phyloP scores from a whole-genome alignment of 2,113 vertebrate genomes.

The Rhinopithecus roxellana region DNA sequence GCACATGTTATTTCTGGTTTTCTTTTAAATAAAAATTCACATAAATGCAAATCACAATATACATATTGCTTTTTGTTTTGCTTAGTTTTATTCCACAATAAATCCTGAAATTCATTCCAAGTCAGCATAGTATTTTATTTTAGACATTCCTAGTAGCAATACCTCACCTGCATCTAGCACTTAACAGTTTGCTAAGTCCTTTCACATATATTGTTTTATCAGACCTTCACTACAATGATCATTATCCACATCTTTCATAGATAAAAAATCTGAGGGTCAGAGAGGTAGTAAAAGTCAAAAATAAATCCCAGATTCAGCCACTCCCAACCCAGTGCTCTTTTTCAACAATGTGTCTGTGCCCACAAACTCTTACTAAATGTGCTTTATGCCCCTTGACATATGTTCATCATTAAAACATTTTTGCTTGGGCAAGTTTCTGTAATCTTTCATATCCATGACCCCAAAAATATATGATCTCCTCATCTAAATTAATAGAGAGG shows the following conservation, averaged over 20 bases:
- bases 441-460: not conserved
- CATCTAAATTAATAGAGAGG: not conserved
- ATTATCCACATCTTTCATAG: not conserved
- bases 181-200: not conserved
- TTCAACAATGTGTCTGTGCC: not conserved
- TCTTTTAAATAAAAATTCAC: not conserved
- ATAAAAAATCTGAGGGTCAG: not conserved
- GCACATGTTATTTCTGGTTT: not conserved
- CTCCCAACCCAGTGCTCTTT: not conserved
- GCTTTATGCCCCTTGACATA: not conserved
- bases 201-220: not conserved
- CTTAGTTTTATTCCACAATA: not conserved
- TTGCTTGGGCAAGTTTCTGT: not conserved
- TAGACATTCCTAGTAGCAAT: not conserved
- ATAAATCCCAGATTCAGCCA: not conserved
- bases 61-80: not conserved
- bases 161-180: not conserved
- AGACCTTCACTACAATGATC: not conserved
- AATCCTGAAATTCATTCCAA: not conserved
- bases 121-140: not conserved
- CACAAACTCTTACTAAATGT: not conserved
- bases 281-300: not conserved
- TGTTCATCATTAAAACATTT: not conserved
- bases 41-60: not conserved
- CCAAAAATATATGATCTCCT: not conserved